Evolutionary conservation across 2,113 vertebrate genomes (phyloP), one percentile per base, ranked within the genome.

Genomic region (Hirundichthys speculiger): DNA sequence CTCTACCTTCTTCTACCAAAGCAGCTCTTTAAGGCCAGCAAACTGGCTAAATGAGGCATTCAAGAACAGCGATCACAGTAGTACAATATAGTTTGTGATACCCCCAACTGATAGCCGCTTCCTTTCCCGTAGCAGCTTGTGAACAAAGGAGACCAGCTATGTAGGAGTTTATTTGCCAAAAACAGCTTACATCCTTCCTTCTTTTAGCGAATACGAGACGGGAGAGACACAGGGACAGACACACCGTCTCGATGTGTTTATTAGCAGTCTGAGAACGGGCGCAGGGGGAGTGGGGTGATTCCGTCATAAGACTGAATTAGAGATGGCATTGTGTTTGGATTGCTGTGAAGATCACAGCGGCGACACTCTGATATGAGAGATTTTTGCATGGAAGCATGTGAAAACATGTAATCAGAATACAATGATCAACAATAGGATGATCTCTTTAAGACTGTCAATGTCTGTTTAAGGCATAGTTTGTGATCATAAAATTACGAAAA

Each of bases 161-260:
- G 88, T 62, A 61, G 86, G 76, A 77, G 82, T 83, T 90, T 86
- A 86, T 90, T 89, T 86, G 88, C 87, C 89, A 90, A 90, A 91
- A 91, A 91, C 88, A 87, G 89, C 85, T 92, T 90, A 92, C 85
- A 90, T 93, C 91, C 91, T 93, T 93, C 91, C 91, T 90, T 73
- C 86, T 56, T 86, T 87, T 82, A 81, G 83, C 62, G 77, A 89
- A 86, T 85, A 88, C 40, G 67, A 64, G 83, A 84, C 41, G 48
- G 85, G 68, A 83, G 80, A 88, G 88, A 88, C 88, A 90, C 66
- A 53, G 88, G 84, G 84, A 90, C 86, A 88, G 90, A 92, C 92
- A 83, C 72, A 75, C 60, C 60, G 88, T 90, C 88, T 88, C 86
- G 64, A 80, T 88, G 79, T 92, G 88, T 92, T 92, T 90, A 88